Evolutionary conservation across 37 sponge, comb jelly and placozoan species (phyloP), one percentile per base, ranked within the genome.

Genomic region (Crambe crambe): DNA sequence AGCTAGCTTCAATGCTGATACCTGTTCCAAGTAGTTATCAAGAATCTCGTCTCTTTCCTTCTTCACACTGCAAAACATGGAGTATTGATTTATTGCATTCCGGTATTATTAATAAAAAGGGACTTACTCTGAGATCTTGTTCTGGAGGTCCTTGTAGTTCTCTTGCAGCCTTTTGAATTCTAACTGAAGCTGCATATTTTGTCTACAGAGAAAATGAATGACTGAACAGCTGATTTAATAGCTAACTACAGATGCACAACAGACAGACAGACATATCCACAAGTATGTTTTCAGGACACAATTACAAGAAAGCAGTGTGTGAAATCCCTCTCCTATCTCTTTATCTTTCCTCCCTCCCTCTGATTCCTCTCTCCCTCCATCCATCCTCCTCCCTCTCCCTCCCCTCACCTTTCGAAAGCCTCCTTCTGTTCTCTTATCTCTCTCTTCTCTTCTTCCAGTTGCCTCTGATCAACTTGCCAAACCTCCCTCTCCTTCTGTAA

Each of bases 21-120:
- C 87, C 74, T 86, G 88, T 0, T 88, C 88, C 6, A 88, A 37
- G 42, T 88, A 88, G 44, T 41, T 75, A 2, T 72, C 83, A 44
- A 88, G 40, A 2, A 88, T 76, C 58, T 88, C 79, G 29, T 88
- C 88, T 63, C 88, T 76, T 56, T 88, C 88, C 47, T 70, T 51
- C 47, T 56, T 75, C 47, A 88, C 58, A 54, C 88, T 88, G 41
- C 8, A 75, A n/a, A 8, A 34, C 29, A 27, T 20, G 8, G 38
- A 72, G 25, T 36, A 4, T n/a, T n/a, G n/a, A n/a, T n/a, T n/a
- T n/a, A n/a, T n/a, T n/a, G n/a, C n/a, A n/a, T n/a, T n/a, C n/a
- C n/a, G n/a, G n/a, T n/a, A n/a, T n/a, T n/a, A 62, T 8, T 29
- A 40, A 56, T 63, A 12, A 77, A 39, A 8, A 62, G 29, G 2